Conservation (phyloP, 2,888 invertebrate species). For the Mamestra brassicae region DNA sequence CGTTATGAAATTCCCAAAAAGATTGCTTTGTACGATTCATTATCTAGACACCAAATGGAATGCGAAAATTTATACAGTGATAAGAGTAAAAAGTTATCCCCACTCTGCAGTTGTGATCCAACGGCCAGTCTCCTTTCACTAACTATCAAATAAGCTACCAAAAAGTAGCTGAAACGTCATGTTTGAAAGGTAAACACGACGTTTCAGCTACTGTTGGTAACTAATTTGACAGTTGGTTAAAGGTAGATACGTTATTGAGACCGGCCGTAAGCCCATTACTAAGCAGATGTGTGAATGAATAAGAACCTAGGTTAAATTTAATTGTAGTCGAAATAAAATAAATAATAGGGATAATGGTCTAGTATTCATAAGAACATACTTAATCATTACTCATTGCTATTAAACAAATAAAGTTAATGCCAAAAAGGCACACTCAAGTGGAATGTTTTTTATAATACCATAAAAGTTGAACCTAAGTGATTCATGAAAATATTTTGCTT, state of each 20-base stretch:
- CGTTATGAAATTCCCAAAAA: slow-evolving; percentile 3
- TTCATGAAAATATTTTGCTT: background rate
- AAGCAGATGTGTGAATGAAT: background rate
- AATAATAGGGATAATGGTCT: too few relatives aligned
- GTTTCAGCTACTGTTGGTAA: too few relatives aligned
- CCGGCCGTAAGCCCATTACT: background rate
- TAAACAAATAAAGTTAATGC: background rate
- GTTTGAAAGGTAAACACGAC: too few relatives aligned
- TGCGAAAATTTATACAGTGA: too few relatives aligned
- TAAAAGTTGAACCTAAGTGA: background rate
- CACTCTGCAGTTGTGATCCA: background rate
- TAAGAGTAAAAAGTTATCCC: too few relatives aligned
- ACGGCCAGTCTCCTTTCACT: too few relatives aligned
- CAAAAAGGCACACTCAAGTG: background rate
- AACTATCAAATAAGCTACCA: too few relatives aligned
- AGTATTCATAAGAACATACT: background rate
- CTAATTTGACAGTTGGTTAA: too few relatives aligned
- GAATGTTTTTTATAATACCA: background rate
- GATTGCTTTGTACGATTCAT: background rate
- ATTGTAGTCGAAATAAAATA: background rate
- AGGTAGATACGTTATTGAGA: too few relatives aligned
- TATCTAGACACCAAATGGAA: too few relatives aligned
- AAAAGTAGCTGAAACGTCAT: too few relatives aligned
- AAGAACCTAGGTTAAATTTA: too few relatives aligned
- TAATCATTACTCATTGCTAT: background rate